Evolutionary conservation across 2,797 vertebrate species (phyloP).

Genomic region (Cirrhinus molitorella): DNA sequence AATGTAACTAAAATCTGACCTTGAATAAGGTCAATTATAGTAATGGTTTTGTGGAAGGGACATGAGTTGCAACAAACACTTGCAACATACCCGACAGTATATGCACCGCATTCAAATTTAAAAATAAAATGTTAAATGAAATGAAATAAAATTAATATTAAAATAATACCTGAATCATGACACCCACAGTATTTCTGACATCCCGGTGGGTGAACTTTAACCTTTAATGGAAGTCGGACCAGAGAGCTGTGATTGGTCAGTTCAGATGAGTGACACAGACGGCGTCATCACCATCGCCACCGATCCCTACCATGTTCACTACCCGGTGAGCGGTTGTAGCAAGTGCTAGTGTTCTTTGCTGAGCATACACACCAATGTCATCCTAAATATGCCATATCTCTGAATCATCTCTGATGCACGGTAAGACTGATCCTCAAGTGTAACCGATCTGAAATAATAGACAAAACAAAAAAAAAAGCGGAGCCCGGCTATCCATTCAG

Average conservation of each 20-base stretch:
- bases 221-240: neutral
- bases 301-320: neutral
- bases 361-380: neutral
- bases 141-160: neutral
- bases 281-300: neutral
- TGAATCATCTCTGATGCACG: constrained; percentile 26
- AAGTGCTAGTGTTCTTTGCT: neutral
- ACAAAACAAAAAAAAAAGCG: neutral
- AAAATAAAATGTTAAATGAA: too few species aligned
- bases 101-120: too few species aligned
- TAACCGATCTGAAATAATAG: neutral
- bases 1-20: neutral
- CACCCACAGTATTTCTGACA: neutral
- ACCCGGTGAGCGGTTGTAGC: neutral
- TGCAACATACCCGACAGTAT: neutral
- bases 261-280: neutral
- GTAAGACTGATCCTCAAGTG: constrained; percentile 12
- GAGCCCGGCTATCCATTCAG: neutral
- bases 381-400: neutral
- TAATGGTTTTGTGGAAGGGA: neutral
- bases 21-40: neutral
- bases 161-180: neutral
- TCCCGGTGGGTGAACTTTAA: neutral
- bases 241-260: constrained; percentile 19
- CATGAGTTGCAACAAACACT: neutral